Evolutionary conservation across 2,797 vertebrate genomes (phyloP), one percentile per base, ranked within the genome.

Genomic region (Odontamblyopus rebecca): DNA sequence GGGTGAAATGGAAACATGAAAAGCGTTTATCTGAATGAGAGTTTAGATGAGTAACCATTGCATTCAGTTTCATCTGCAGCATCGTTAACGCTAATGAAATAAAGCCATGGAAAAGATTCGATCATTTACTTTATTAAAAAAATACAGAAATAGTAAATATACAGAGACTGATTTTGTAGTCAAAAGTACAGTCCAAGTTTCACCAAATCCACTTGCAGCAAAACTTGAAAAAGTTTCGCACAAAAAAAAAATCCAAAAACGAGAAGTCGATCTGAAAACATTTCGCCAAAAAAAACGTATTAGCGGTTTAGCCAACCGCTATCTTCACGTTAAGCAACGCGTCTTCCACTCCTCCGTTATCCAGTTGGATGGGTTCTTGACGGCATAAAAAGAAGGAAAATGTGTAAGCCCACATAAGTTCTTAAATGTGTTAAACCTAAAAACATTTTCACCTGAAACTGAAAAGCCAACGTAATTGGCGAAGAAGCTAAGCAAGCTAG

Each of bases 271-370:
- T 78, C 70, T 78, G 64, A 69, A 87, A 84, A 82, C 68, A 11
- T 67, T 6, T 35, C 32, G 41, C 2, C 41, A 44, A 87, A 67
- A 91, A 91, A 89, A 89, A 89, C 78, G 82, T 85, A 82, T 88
- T 86, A 89, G 79, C 68, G 65, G 82, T 84, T 88, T 90, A 91
- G 93, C 85, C 38, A 78, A 79, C 83, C 92, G 93, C 91, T 95
- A 96, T 98, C 97, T 96, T 98, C 96, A 84, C 91, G 94, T 95
- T 92, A 93, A 95, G 95, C 89, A 95, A 94, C 81, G 96, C 83
- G 90, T 94, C 93, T 88, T 97, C 94, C 96, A 93, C 92, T 93
- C 95, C 95, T 82, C 87, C 85, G 95, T 94, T 90, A 92, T 94
- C 94, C 92, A 91, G 94, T 91, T 94, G 92, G 95, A 89, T 94